Evolutionary conservation across 92 coral and sea anemone species (phyloP).

Genomic region (Porites cylindrica): DNA sequence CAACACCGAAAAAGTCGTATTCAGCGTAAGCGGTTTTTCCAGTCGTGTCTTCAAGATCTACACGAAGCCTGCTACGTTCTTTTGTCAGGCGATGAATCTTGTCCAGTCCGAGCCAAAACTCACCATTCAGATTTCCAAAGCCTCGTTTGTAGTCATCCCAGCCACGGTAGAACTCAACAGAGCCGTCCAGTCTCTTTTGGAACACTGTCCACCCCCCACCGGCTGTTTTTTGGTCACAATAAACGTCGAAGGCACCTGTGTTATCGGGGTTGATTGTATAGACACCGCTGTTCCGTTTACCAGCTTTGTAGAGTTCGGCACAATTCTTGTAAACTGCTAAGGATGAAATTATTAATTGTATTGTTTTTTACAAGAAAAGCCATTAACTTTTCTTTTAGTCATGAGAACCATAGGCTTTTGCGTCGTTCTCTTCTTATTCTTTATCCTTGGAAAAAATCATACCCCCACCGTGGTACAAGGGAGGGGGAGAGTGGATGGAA

Average conservation of each 20-base stretch:
- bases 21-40: not conserved
- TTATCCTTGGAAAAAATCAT: no score
- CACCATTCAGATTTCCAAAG: not conserved
- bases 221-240: not conserved
- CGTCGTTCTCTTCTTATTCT: no score
- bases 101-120: not conserved
- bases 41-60: not conserved
- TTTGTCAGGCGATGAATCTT: conserved; percentile 1
- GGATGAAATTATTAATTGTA: no score
- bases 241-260: not conserved
- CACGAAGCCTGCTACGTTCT: not conserved
- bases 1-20: conserved; percentile 1
- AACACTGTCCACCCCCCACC: not conserved
- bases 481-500: no score
- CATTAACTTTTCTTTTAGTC: no score
- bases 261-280: not conserved
- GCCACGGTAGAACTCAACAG: not conserved
- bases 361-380: no score
- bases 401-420: no score
- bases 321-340: no score
- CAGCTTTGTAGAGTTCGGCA: not conserved
- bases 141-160: not conserved
- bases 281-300: not conserved
- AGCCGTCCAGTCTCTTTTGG: not conserved
- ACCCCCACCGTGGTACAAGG: no score